Evolutionary conservation across 2,113 vertebrate species (phyloP).

Genomic region (Micronycteris hirsuta): DNA sequence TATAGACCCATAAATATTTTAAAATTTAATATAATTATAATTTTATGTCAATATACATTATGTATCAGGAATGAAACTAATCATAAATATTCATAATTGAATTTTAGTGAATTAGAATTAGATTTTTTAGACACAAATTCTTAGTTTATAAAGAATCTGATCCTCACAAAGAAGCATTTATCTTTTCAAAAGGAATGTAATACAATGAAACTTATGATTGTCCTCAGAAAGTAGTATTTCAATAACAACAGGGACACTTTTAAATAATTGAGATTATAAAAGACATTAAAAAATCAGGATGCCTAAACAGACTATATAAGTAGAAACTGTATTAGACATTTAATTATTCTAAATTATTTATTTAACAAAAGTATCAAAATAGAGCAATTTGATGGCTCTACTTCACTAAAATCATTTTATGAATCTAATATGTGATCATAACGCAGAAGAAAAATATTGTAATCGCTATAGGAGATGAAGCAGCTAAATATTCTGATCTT

Average conservation of each 20-base stretch:
- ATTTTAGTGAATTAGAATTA: not conserved
- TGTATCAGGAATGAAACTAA: not conserved
- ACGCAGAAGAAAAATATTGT: not conserved
- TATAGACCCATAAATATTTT: not conserved
- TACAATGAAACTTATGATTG: not conserved
- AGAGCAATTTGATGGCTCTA: not conserved
- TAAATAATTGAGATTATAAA: not conserved
- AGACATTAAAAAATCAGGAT: not conserved
- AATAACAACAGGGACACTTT: not conserved
- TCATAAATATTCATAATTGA: not conserved
- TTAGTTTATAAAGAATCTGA: not conserved
- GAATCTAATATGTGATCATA: not conserved
- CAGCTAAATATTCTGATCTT: conserved; percentile 10
- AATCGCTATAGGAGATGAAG: not conserved
- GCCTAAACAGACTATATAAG: not conserved
- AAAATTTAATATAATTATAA: not conserved
- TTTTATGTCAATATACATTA: not conserved
- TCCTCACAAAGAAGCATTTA: not conserved
- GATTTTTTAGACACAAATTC: not conserved
- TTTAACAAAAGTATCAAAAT: not conserved
- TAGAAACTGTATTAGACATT: not conserved
- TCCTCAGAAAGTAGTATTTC: not conserved
- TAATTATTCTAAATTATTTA: not conserved
- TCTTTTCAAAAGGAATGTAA: not conserved
- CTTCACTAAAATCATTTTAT: not conserved